These are phyloP conservation scores for Hippocampus zosterae DNA, from an alignment of 2,113 vertebrate genomes.

Conservation along the genomic window DNA sequence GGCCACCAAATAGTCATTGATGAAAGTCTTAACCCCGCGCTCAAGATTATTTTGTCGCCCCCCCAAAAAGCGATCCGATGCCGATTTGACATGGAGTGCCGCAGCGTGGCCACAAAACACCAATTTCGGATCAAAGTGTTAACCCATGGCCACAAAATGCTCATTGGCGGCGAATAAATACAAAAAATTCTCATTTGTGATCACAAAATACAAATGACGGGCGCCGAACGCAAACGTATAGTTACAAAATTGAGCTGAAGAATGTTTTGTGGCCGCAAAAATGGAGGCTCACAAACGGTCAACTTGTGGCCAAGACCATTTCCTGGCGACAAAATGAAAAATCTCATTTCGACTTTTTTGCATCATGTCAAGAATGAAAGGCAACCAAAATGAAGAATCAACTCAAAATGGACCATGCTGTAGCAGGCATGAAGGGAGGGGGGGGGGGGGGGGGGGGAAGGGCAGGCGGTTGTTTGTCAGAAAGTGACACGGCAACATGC, in stretches of 20 bases:
- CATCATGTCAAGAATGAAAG: background rate
- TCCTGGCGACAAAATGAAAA: background rate
- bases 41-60: background rate
- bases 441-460: too few relatives aligned
- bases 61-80: too few relatives aligned
- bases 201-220: background rate
- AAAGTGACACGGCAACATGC: background rate
- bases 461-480: background rate
- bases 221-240: too few relatives aligned
- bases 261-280: background rate
- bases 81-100: too few relatives aligned
- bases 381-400: background rate
- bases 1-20: too few relatives aligned
- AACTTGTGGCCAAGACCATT: background rate
- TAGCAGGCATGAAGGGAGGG: slow-evolving; percentile 1
- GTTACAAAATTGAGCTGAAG: too few relatives aligned
- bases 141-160: background rate
- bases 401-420: background rate
- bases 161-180: background rate
- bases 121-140: background rate
- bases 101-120: background rate
- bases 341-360: background rate
- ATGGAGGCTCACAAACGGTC: background rate
- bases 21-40: too few relatives aligned
- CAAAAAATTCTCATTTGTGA: background rate